Evolutionary conservation across 2,113 vertebrate genomes (phyloP).

Genomic region (Lophius piscatorius): DNA sequence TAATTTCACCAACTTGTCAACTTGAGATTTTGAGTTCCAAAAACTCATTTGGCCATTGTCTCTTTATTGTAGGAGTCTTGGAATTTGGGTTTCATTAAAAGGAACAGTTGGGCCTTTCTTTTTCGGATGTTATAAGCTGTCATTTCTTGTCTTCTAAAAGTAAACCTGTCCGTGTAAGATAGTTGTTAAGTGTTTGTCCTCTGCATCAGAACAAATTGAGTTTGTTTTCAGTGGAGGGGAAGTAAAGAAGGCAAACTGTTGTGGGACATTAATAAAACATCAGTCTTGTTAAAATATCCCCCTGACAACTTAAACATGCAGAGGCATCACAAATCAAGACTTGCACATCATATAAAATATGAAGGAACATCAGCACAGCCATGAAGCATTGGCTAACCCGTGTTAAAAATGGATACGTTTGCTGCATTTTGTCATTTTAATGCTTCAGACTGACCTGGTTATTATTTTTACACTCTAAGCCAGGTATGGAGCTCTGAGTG

Average conservation of each 20-base stretch:
- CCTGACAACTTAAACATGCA: slow-evolving; percentile 24
- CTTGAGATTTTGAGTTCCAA: too few species aligned
- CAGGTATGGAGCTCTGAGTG: too few species aligned
- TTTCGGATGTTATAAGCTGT: too few species aligned
- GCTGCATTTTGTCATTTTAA: slow-evolving; percentile 19
- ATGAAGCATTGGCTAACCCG: slow-evolving; percentile 1
- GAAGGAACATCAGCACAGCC: slow-evolving; percentile 27
- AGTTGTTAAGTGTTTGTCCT: too few species aligned
- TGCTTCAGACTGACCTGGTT: not conserved
- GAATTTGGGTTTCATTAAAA: too few species aligned
- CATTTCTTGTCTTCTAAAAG: too few species aligned
- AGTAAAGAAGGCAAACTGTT: slow-evolving; percentile 45
- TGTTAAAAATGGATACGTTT: slow-evolving; percentile 47
- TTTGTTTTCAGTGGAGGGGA: not conserved
- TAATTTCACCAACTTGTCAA: not conserved
- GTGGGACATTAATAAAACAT: slow-evolving; percentile 62
- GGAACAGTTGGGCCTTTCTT: too few species aligned
- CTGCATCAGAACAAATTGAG: not conserved
- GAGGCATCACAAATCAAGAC: slow-evolving; percentile 29
- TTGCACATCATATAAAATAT: slow-evolving; percentile 58
- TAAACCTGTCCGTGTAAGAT: too few species aligned
- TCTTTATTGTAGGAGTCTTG: too few species aligned
- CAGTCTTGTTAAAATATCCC: slow-evolving; percentile 25
- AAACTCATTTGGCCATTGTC: too few species aligned
- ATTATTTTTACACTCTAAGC: too few species aligned